These are phyloP conservation scores for Leucophora obtusa DNA, from an alignment of 2,888 invertebrate genomes.

Conservation along the genomic window DNA sequence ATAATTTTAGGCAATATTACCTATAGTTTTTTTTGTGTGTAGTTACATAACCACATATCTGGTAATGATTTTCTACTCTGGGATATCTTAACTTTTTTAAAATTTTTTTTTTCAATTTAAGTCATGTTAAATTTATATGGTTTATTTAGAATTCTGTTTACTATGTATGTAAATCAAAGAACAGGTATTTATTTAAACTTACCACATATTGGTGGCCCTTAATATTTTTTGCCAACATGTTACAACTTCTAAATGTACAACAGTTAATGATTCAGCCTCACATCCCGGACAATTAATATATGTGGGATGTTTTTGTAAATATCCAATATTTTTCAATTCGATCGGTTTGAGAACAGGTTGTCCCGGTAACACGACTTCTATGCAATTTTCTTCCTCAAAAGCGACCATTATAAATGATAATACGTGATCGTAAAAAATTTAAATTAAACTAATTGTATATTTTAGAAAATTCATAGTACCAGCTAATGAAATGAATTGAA, in stretches of 20 bases:
- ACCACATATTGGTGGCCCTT: constrained; percentile 69
- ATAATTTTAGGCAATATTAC: too few relatives aligned
- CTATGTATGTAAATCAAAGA: too few relatives aligned
- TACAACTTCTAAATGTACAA: constrained; percentile 71
- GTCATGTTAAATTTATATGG: too few relatives aligned
- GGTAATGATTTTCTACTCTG: too few relatives aligned
- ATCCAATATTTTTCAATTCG: constrained; percentile 69
- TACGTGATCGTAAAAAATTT: constrained; percentile 4
- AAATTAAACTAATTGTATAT: constrained; percentile 23
- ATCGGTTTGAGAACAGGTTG: constrained; percentile 60
- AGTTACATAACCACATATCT: too few relatives aligned
- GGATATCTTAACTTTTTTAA: too few relatives aligned
- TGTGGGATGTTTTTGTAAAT: constrained; percentile 69
- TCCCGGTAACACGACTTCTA: constrained; percentile 39
- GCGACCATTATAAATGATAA: constrained; percentile 21
- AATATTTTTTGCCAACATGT: constrained; percentile 72
- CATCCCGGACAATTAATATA: constrained; percentile 74
- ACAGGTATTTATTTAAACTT: constrained; percentile 29
- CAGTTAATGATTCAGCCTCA: constrained; percentile 70
- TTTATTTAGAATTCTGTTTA: too few relatives aligned
- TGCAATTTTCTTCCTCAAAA: constrained; percentile 32
- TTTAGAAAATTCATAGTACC: not conserved
- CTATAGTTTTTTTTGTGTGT: too few relatives aligned
- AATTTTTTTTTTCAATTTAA: too few relatives aligned
- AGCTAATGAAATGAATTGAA: not conserved